phyloP scores from a whole-genome alignment of 2,888 invertebrate genomes.

The Homarus gammarus region DNA sequence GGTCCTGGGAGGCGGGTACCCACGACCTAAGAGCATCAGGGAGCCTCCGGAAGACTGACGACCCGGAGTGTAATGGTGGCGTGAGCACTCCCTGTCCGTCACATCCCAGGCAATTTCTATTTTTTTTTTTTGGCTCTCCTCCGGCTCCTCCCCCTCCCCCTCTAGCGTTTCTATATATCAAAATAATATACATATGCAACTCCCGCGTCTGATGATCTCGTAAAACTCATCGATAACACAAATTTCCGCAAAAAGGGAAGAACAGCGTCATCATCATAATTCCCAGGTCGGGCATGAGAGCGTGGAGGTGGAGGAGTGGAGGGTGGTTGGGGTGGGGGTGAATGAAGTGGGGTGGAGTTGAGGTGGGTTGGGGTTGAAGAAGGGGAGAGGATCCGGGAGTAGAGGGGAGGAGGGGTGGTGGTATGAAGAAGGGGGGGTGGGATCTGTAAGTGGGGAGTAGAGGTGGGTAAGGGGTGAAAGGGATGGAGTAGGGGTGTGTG shows the following conservation, averaged over 20 bases:
- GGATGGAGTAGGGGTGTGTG: not conserved
- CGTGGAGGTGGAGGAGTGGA: not conserved
- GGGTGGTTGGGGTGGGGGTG: not conserved
- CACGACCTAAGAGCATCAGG: too few relatives aligned
- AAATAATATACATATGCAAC: conserved; percentile 59
- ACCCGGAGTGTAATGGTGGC: not conserved
- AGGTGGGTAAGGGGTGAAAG: not conserved
- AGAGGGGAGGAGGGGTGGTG: not conserved
- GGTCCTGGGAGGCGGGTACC: too few relatives aligned
- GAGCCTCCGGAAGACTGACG: not conserved
- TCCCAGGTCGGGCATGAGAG: not conserved
- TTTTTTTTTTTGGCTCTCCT: not conserved
- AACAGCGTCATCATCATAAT: conserved; percentile 57
- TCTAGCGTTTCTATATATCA: conserved; percentile 44
- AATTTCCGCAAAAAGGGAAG: conserved; percentile 43
- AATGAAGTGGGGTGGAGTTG: not conserved
- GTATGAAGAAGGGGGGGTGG: not conserved
- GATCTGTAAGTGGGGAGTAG: too few relatives aligned
- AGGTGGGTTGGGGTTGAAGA: not conserved
- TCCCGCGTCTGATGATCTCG: conserved; percentile 58
- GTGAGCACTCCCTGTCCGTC: conserved; percentile 35
- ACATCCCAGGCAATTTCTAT: not conserved
- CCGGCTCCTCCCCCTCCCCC: conserved; percentile 31
- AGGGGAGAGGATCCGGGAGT: not conserved
- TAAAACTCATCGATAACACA: conserved; percentile 63